Base-by-base conservation (phyloP, 2,888 invertebrate species). In the Alsophila aescularia region DNA sequence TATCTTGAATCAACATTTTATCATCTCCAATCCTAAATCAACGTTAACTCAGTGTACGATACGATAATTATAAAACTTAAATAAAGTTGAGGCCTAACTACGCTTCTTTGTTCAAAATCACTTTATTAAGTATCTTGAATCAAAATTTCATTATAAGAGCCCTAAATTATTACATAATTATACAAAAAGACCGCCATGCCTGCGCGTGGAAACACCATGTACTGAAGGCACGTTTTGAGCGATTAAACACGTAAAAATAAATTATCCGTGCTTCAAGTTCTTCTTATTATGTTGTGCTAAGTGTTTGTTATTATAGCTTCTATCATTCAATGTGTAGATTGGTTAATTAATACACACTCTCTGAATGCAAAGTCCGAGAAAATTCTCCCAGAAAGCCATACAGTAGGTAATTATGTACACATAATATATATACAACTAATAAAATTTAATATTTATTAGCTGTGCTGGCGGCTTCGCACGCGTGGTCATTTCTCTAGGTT, bases 271-370 rank as follows among this genome's bases (percentile, higher is more conserved):
- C 35, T 14, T 13, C 27, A 29, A 15, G 6, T 31, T 15, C 5
- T 18, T 35, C 14, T 36, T 53, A 53, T 47, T 42, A 53, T 36
- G 53, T 53, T 32, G 47, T 24, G 8, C n/a, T 36, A 53, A 47
- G n/a, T n/a, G n/a, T 53, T 44, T 18, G 24, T 29, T 40, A 16
- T 32, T 37, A 9, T 12, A 14, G 18, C 37, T 45, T 37, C 32
- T 8, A 27, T 51, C 15, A 37, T 32, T 24, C 13, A 16, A 5
- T 10, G 29, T 6, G 29, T 29, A 29, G 4, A 29, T 10, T 2
- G n/a, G n/a, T 8, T 8, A 29, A 2, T 29, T 10, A 10, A 24
- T 2, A 6, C 5, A 24, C 8, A 7, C 24, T 8, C 24, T 5
- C 5, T 7, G 24, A 7, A 18, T 4, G 5, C n/a, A n/a, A n/a